phyloP scores from a whole-genome alignment of 2,797 vertebrate genomes.

The Leucoraja ocellata region DNA sequence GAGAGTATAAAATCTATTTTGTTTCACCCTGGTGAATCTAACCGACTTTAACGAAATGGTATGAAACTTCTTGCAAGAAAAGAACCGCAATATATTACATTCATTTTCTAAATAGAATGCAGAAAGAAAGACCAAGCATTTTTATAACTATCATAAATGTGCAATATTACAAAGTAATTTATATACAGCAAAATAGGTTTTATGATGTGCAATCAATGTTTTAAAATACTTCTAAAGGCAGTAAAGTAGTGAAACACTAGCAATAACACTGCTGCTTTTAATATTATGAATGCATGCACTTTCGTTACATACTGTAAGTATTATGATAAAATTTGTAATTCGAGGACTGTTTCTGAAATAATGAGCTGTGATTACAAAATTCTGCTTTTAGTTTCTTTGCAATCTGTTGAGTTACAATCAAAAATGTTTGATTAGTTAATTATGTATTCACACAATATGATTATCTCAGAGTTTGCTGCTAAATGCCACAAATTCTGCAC shows the following conservation, averaged over 20 bases:
- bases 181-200: background rate
- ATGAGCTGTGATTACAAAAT: conserved; percentile 5
- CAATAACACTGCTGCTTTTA: background rate
- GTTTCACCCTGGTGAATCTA: background rate
- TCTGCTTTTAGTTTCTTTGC: background rate
- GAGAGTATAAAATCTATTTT: background rate
- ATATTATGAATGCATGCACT: background rate
- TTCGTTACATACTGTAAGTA: background rate
- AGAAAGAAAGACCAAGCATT: background rate
- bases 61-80: background rate
- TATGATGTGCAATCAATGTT: background rate
- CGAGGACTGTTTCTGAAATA: background rate
- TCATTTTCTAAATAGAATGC: background rate
- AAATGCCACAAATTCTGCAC: no score
- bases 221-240: background rate
- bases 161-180: background rate
- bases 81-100: background rate
- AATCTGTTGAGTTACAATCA: background rate
- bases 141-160: background rate
- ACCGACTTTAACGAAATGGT: background rate
- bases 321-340: background rate
- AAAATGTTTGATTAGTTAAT: background rate
- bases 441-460: background rate
- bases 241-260: background rate
- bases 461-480: no score